These are phyloP conservation scores for Turritopsis rubra DNA, from an alignment of 30 jellyfish, hydroid and myxozoan species.

Conservation along the genomic window DNA sequence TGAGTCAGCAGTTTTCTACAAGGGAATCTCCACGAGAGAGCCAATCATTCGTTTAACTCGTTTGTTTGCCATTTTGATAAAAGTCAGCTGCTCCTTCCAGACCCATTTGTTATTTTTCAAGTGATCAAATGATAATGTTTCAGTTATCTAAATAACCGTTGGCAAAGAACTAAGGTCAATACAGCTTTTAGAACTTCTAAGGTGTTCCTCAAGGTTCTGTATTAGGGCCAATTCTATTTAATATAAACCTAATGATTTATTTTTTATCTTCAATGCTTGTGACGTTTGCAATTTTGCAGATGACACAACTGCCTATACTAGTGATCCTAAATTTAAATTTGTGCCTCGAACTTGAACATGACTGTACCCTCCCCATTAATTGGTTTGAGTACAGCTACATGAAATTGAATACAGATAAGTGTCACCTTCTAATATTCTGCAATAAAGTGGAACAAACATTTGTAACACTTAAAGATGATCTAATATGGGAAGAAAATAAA, in stretches of 20 bases:
- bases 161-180: background rate
- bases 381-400: background rate
- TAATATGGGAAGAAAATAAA: background rate
- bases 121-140: too few species aligned
- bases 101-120: too few species aligned
- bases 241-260: background rate
- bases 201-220: background rate
- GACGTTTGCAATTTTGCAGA: background rate
- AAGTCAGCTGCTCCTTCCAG: too few species aligned
- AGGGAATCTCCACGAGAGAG: too few species aligned
- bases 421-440: background rate
- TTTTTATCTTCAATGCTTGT: background rate
- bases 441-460: background rate
- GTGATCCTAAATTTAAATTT: background rate
- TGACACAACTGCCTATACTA: background rate
- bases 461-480: background rate
- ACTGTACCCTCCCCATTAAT: background rate
- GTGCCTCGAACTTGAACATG: background rate
- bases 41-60: too few species aligned
- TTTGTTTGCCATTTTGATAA: too few species aligned
- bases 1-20: too few species aligned
- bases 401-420: background rate
- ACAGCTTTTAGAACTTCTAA: background rate
- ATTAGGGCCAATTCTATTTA: background rate
- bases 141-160: background rate